Base-by-base conservation (phyloP, 2,888 invertebrate genomes). In the Onchidella celtica region DNA sequence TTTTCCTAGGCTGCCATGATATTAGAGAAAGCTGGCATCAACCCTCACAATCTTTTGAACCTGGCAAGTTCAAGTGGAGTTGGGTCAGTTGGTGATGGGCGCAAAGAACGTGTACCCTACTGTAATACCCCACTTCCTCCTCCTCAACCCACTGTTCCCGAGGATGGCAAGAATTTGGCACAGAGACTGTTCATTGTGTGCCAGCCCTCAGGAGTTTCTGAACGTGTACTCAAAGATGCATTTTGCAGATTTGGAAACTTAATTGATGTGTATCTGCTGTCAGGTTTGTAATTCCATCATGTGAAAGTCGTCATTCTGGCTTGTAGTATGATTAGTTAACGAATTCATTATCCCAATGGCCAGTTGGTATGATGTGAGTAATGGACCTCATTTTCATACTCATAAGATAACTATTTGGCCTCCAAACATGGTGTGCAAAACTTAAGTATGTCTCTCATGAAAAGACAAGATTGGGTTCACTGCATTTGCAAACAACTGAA, bases 231-330 rank as follows among this genome's bases (percentile, higher is more conserved):
- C 90, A 96, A 96, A 89, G 97, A 98, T 93, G 95, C 97, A 29
- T 98, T 98, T 93, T 97, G 97, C 88, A 95, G 98, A 89, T 98
- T 98, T 94, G 98, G 97, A 6, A 95, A 96, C 91, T 94, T 98
- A 14, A 97, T 98, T 81, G 97, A 97, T 93, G 97, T 97, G 1
- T 98, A 97, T 92, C 95, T 98, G 92, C 94, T 98, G 87, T 96
- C 96, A 70, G 97, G 97, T 91, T 59, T 1, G 17, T 17, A 17
- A 3, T 59, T 61, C 4, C 27, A n/a, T n/a, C n/a, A n/a, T n/a
- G n/a, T n/a, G n/a, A n/a, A n/a, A n/a, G n/a, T n/a, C n/a, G n/a
- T n/a, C n/a, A n/a, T n/a, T n/a, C n/a, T n/a, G n/a, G n/a, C n/a
- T n/a, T n/a, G n/a, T n/a, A n/a, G n/a, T n/a, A n/a, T n/a, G n/a